Base-by-base conservation (phyloP, 2,888 invertebrate genomes). In the Drosophila flavopinicola region DNA sequence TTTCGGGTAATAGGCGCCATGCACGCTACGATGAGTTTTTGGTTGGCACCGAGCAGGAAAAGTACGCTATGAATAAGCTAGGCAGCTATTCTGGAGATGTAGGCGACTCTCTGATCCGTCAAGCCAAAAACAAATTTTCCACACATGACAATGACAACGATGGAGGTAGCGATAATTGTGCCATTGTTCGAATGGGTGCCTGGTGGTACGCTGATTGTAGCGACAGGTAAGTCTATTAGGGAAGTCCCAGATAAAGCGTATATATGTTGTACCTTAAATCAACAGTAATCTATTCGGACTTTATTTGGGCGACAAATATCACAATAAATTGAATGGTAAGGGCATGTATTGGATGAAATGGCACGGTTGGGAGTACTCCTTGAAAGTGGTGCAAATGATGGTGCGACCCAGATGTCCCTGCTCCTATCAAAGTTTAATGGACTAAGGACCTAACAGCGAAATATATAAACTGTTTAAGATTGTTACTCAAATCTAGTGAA, bases 171-270 rank as follows among this genome's bases (percentile, higher is more conserved):
- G 91, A 94, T 2, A 93, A 93, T 56, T 95, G 95, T 88, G 94
- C 95, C 0, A 88, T 91, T 20, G 92, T 94, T 51, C 94, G 94
- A 69, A 93, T 93, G 2, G 95, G 95, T 0, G 94, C 93, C 3
- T 95, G 95, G 95, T 95, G 95, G 95, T 94, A 94, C 85, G 93
- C 93, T 76, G 93, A 93, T 60, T 94, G 94, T 75, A 94, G 5
- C 1, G 0, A 17, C 0, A 45, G 49, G 65, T 51, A 44, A 51
- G 32, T 25, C 27, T 20, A n/a, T n/a, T n/a, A n/a, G n/a, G n/a
- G n/a, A n/a, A n/a, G n/a, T n/a, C n/a, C n/a, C n/a, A n/a, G n/a
- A n/a, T n/a, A n/a, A n/a, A n/a, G n/a, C n/a, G n/a, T n/a, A n/a
- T n/a, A n/a, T n/a, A n/a, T n/a, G n/a, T n/a, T n/a, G n/a, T n/a